Evolutionary conservation across 2,113 vertebrate genomes (phyloP).

Genomic region (Heterotilapia buettikoferi): DNA sequence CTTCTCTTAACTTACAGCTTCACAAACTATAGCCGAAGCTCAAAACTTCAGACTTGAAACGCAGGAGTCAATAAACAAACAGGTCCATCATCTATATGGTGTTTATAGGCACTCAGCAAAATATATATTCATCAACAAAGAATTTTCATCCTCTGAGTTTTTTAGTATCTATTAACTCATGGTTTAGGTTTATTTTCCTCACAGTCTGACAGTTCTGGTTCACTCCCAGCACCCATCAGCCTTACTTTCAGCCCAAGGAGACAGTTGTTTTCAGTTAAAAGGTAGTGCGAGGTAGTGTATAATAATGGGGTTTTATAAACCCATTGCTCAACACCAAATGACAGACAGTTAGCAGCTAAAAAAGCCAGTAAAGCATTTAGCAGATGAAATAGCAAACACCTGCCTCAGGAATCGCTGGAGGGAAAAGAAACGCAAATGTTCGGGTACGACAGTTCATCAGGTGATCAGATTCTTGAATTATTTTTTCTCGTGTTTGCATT

Average conservation of each 20-base stretch:
- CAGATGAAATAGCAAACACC: background rate
- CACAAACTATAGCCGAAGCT: background rate
- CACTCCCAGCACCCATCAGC: background rate
- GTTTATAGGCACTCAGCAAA: background rate
- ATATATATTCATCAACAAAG: background rate
- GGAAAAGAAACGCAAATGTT: background rate
- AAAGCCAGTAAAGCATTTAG: background rate
- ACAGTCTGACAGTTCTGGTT: background rate
- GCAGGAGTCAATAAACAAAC: background rate
- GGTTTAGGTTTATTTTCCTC: background rate
- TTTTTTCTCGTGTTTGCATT: background rate
- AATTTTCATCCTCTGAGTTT: background rate
- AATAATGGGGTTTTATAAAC: background rate
- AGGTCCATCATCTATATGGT: background rate
- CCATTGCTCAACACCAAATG: background rate
- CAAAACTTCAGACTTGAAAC: background rate
- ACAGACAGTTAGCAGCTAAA: background rate
- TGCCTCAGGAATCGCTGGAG: background rate
- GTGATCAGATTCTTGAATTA: background rate
- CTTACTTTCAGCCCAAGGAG: background rate
- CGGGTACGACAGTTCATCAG: background rate
- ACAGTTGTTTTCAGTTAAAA: background rate
- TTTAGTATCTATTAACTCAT: background rate
- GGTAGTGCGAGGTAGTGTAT: background rate
- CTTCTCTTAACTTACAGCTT: background rate